Percentiles rank a stretch among this genome's conserved stretches.
These are phyloP conservation scores for Cordilura impudica DNA, from an alignment of 2,888 invertebrate genomes.

Conservation along the genomic window DNA sequence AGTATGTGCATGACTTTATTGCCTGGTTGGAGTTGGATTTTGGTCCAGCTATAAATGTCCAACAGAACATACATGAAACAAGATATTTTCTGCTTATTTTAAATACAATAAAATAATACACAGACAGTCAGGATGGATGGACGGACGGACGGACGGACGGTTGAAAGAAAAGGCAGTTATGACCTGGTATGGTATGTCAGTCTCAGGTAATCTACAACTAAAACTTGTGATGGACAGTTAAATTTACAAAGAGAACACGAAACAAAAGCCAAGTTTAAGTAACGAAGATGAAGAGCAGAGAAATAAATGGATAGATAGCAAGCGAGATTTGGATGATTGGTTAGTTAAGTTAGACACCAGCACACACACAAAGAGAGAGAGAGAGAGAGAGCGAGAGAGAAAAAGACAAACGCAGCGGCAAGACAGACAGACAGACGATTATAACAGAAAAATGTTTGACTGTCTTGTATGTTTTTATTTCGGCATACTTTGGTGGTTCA, in stretches of 20 bases:
- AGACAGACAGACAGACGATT: constrained; percentile 40
- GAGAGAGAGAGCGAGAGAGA: too few relatives aligned
- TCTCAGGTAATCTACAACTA: constrained; percentile 37
- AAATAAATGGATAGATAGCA: constrained; percentile 26
- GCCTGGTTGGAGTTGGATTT: not conserved
- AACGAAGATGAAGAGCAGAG: constrained; percentile 19
- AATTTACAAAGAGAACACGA: constrained; percentile 17
- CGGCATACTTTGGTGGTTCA: constrained; percentile 57
- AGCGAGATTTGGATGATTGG: constrained; percentile 57
- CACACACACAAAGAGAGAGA: constrained; percentile 45
- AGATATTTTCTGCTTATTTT: constrained; percentile 60
- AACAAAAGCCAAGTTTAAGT: constrained; percentile 11
- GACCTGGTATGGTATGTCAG: not conserved
- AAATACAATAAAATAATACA: constrained; percentile 50
- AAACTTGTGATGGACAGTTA: constrained; percentile 20
- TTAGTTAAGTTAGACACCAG: constrained; percentile 43
- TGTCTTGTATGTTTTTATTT: constrained; percentile 43
- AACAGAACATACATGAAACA: constrained; percentile 49
- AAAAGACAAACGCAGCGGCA: not conserved
- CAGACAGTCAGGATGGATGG: not conserved
- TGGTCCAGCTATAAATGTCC: constrained; percentile 30
- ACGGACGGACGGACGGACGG: not conserved
- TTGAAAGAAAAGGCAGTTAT: too few relatives aligned
- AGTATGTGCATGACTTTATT: not conserved
- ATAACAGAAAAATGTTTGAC: constrained; percentile 59